A percentile compares a stretch with the other conserved stretches of the same genome.
phyloP scores from a whole-genome alignment of 1,140 invertebrate genomes.

The Olivierus martensii region DNA sequence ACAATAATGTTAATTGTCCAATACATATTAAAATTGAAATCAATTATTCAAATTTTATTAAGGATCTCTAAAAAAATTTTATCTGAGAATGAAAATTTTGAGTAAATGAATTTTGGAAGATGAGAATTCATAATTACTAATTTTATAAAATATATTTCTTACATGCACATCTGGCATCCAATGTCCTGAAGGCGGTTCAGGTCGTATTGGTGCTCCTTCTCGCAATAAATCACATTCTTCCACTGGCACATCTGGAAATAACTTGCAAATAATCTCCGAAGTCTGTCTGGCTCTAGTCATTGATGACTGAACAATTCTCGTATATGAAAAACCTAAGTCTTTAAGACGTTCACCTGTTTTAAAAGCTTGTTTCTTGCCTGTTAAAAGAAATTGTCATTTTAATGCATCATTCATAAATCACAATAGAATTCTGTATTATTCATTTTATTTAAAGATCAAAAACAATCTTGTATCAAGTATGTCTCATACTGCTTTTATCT shows the following conservation, averaged over 20 bases:
- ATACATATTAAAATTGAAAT: too few species aligned
- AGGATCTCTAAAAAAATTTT: too few species aligned
- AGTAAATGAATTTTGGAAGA: too few species aligned
- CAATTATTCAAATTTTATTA: too few species aligned
- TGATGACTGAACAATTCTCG: constrained; percentile 65
- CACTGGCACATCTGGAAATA: constrained; percentile 39
- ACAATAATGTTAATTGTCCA: too few species aligned
- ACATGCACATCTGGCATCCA: constrained; percentile 74
- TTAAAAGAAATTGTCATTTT: constrained; percentile 18
- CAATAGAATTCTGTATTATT: not conserved
- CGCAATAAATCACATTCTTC: constrained; percentile 59
- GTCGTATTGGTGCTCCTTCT: constrained; percentile 78
- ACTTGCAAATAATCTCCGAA: constrained; percentile 61
- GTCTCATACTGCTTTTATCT: too few species aligned
- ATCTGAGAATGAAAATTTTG: too few species aligned
- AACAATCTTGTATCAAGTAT: too few species aligned
- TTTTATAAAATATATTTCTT: constrained; percentile 24
- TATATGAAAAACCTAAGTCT: constrained; percentile 60
- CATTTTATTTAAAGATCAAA: not conserved
- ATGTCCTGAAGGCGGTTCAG: constrained; percentile 71
- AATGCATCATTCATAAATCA: constrained; percentile 10
- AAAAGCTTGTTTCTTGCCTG: constrained; percentile 67
- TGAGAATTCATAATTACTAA: too few species aligned
- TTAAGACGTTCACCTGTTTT: constrained; percentile 54
- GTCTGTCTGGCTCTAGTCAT: constrained; percentile 90